These are phyloP conservation scores for Lamprologus sp. DNA, from an alignment of 2,113 vertebrate species.

Conservation along the genomic window DNA sequence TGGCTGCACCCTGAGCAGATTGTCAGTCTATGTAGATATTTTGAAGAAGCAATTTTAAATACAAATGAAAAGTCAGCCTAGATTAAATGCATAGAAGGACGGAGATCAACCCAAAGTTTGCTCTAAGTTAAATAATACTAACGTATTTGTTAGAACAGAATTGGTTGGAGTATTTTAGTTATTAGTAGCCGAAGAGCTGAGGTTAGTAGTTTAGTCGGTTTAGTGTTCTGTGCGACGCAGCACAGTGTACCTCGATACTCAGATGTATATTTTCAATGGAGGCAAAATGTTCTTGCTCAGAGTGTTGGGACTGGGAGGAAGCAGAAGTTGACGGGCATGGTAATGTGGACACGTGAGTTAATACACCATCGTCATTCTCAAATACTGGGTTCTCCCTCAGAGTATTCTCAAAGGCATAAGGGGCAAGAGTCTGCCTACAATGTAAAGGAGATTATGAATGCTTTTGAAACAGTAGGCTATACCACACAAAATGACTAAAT, in stretches of 20 bases:
- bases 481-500: neutral
- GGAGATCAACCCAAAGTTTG: neutral
- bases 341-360: constrained; percentile 66
- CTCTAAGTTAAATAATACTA: neutral
- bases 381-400: constrained; percentile 77
- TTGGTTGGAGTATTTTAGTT: neutral
- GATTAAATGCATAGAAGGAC: neutral
- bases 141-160: neutral
- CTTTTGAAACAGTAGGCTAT: neutral
- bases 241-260: constrained; percentile 69
- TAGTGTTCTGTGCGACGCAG: constrained; percentile 1
- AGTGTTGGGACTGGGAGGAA: constrained; percentile 61
- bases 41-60: neutral
- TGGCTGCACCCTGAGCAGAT: neutral
- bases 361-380: constrained; percentile 71
- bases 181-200: neutral
- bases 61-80: neutral
- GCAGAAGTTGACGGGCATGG: constrained; percentile 65
- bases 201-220: constrained; percentile 29
- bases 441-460: constrained; percentile 57
- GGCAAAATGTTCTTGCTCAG: constrained; percentile 60
- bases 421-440: constrained; percentile 71
- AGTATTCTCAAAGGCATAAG: constrained; percentile 69
- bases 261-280: constrained; percentile 69
- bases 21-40: neutral